Evolutionary conservation across 2,113 vertebrate genomes (phyloP), one percentile per base, ranked within the genome.

Genomic region (Amblyornis subalaris): DNA sequence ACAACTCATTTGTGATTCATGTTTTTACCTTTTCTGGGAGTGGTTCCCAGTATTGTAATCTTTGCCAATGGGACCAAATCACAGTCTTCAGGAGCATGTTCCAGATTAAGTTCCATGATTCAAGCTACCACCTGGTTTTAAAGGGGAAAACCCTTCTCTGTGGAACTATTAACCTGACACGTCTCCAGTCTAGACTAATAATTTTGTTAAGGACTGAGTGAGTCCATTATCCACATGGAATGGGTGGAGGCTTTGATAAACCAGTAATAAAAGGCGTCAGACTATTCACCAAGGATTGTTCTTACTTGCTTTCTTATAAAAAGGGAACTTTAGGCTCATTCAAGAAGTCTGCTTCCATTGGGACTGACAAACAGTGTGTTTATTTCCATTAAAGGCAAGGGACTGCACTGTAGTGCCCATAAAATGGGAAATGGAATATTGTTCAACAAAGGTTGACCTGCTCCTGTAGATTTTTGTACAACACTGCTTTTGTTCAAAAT

Each of bases 61-160:
- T 96, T 93, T 93, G 94, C 88, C 96, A 91, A 45, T 0, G 4
- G n/a, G 78, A 69, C 80, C 73, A 90, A 91, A 47, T 35, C 25
- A 7, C 10, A 10, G 44, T 89, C 61, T 48, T 77, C 60, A 73
- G 44, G 48, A 95, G 77, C 64, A 65, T 17, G 47, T 89, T 95
- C 78, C 93, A 91, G 80, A 93, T 88, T 79, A 82, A 95, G 73
- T 50, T 42, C 40, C 77, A 35, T 48, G 69, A 94, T 65, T 90
- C 93, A 94, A 96, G 60, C 40, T 61, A 83, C 94, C 91, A 91
- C 75, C 90, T 95, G 93, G 92, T 77, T 97, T 83, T 93, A 69
- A 69, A 91, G 91, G 69, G 65, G 71, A 82, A 97, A 94, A 88
- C 42, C 73, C 62, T 90, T 65, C 69, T 78, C 48, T 29, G 28